phyloP scores from a whole-genome alignment of 2,113 vertebrate species.

The Taxidea taxus region DNA sequence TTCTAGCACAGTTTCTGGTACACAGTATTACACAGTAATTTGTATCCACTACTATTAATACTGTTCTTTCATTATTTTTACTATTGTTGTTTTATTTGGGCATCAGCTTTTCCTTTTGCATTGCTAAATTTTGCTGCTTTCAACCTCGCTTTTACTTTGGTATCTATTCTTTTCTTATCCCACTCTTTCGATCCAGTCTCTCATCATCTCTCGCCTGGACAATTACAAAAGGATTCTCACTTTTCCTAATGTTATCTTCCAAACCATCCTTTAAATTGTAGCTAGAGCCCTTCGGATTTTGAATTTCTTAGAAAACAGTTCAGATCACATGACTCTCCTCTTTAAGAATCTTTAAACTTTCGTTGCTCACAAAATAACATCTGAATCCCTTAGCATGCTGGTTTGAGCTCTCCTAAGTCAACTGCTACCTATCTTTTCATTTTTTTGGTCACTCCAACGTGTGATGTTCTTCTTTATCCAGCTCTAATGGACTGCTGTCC shows the following conservation, averaged over 20 bases:
- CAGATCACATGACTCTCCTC: background rate
- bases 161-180: background rate
- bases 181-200: background rate
- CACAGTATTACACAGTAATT: background rate
- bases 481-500: background rate
- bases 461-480: background rate
- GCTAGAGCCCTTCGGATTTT: background rate
- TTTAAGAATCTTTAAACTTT: constrained; percentile 4
- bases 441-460: background rate
- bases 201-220: background rate
- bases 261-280: background rate
- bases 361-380: background rate
- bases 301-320: background rate
- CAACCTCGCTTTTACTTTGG: background rate
- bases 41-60: background rate
- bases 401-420: background rate
- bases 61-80: background rate
- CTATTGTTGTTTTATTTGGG: background rate
- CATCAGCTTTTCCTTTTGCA: background rate
- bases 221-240: background rate
- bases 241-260: background rate
- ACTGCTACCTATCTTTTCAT: background rate
- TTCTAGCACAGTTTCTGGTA: background rate
- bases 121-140: background rate
- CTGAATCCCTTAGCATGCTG: background rate